Evolutionary conservation across 2,888 invertebrate genomes (phyloP).

Genomic region (Ornithoptera priamus): DNA sequence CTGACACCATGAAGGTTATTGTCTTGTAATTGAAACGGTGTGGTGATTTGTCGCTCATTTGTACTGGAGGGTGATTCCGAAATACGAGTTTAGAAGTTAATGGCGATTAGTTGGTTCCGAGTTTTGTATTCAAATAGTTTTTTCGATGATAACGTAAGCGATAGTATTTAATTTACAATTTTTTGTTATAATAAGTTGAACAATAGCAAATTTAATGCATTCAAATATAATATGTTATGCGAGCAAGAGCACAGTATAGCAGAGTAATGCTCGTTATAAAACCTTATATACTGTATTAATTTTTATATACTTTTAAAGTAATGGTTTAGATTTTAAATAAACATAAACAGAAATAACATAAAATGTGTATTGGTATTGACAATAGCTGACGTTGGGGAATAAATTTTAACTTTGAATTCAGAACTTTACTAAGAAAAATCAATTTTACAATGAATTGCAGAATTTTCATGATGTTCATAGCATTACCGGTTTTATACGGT

Average conservation of each 20-base stretch:
- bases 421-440: too few relatives aligned
- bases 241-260: neutral
- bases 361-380: too few relatives aligned
- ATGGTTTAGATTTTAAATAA: neutral
- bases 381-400: too few relatives aligned
- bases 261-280: neutral
- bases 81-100: conserved; percentile 7
- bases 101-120: conserved; percentile 14
- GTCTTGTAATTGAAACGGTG: conserved; percentile 73
- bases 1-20: conserved; percentile 60
- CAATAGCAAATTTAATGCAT: neutral
- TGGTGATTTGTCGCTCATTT: conserved; percentile 65
- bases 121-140: neutral
- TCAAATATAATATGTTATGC: neutral
- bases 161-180: neutral
- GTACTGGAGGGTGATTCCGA: conserved; percentile 36
- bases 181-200: neutral
- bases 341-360: neutral
- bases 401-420: too few relatives aligned
- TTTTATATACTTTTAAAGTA: neutral
- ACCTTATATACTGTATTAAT: neutral
- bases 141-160: neutral
- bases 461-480: too few relatives aligned
- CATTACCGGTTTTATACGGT: conserved; percentile 1
- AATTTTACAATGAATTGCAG: too few relatives aligned